Percentiles rank a stretch among this genome's conserved stretches.
phyloP scores from a whole-genome alignment of 2,113 vertebrate species.

The Myotis lucifugus region DNA sequence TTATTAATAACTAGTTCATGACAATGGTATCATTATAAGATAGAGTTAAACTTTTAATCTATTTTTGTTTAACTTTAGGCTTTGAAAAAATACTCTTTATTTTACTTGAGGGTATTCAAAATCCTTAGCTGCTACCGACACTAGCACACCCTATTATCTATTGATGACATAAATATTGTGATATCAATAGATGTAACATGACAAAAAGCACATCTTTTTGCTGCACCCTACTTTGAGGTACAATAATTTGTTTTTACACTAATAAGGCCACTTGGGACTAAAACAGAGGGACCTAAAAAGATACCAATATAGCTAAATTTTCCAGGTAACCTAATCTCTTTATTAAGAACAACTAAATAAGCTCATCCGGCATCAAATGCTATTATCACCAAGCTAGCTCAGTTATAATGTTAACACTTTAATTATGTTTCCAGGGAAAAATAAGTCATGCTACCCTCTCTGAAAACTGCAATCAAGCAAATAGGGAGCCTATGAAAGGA shows the following conservation, averaged over 20 bases:
- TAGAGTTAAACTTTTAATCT: neutral
- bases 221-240: neutral
- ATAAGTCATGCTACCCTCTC: conserved; percentile 9
- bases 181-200: neutral
- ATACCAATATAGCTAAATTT: neutral
- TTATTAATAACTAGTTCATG: neutral
- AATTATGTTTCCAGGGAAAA: conserved; percentile 53
- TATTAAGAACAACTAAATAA: conserved; percentile 48
- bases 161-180: neutral
- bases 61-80: neutral
- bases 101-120: conserved; percentile 19
- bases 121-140: neutral
- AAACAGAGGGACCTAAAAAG: neutral
- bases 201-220: neutral
- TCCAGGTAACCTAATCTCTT: conserved; percentile 12
- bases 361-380: neutral
- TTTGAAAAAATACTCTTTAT: conserved; percentile 14
- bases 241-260: neutral
- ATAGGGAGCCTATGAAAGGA: neutral
- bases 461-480: conserved; percentile 19
- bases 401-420: conserved; percentile 15
- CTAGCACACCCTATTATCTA: neutral
- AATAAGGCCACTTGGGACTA: neutral
- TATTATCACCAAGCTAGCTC: conserved; percentile 2
- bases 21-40: neutral